Base-by-base conservation (phyloP, 2,797 vertebrate genomes). In the Clarias laeviceps region DNA sequence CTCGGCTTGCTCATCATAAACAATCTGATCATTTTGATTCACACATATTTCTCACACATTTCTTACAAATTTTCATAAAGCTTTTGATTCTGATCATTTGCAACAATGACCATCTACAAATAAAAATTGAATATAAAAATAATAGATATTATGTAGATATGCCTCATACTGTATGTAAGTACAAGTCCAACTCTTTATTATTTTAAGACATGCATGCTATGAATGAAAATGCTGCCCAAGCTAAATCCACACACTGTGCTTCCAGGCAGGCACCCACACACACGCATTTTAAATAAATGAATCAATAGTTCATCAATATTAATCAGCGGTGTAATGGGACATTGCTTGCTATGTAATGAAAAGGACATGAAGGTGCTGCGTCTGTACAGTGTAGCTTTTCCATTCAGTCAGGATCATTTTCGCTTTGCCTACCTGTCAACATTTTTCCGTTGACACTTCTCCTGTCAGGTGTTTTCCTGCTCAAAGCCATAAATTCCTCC, bases 401-500 rank as follows among this genome's bases (percentile, higher is more conserved):
- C 32, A 65, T 7, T 80, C 57, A 37, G 27, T 54, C 68, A 29
- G 29, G 45, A 73, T 64, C 29, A 17, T 12, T 37, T 54, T 32
- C 17, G 66, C 17, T 4, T 66, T 50, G n/a, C 29, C 40, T 5
- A 45, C 32, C 29, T 7, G 37, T 40, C 56, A 57, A 32, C 40
- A 66, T 59, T 86, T 76, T 77, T 59, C 4, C 59, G 40, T 76
- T 69, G 24, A 29, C 24, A 15, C 40, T 54, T 29, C 66, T 69
- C n/a, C 34, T 73, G 24, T 82, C 78, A 81, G 22, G 40, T 54
- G 20, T 82, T 77, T 34, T 56, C n/a, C 32, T 64, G 27, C 59
- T 40, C 57, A 27, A 62, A 85, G 69, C 14, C 57, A 80, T 9
- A 8, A 76, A 61, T 73, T 76, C 37, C 80, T 56, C 66, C 34